Conservation (phyloP, 2,888 invertebrate species). For the Ceraclea dissimilis region DNA sequence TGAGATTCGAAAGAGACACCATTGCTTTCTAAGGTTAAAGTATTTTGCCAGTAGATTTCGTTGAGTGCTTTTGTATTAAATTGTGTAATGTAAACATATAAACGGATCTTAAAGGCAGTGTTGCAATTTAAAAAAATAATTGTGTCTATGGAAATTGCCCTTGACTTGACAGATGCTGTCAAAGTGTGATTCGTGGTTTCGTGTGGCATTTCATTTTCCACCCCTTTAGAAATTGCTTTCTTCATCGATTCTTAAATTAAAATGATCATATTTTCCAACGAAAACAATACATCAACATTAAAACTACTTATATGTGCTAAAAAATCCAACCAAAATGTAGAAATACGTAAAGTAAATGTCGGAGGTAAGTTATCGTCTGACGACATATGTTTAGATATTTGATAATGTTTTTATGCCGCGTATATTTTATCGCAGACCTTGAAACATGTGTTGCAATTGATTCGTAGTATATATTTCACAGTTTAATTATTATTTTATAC, state of each 20-base stretch:
- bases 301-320: slow-evolving; percentile 66
- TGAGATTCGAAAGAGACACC: no score
- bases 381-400: slow-evolving; percentile 12
- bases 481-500: not conserved
- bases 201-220: not conserved
- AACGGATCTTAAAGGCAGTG: no score
- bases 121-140: no score
- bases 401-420: not conserved
- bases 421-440: not conserved
- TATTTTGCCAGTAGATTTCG: no score
- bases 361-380: slow-evolving; percentile 46
- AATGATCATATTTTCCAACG: slow-evolving; percentile 69
- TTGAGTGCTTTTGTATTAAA: no score
- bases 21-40: no score
- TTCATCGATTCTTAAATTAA: slow-evolving; percentile 32
- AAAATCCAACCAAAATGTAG: slow-evolving; percentile 51
- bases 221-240: not conserved
- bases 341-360: slow-evolving; percentile 50
- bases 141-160: no score
- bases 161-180: no score
- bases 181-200: not conserved
- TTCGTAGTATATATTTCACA: no score
- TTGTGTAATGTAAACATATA: no score
- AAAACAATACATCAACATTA: slow-evolving; percentile 67
- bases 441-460: no score